phyloP scores from a whole-genome alignment of 1,140 invertebrate genomes.

The Neodiprion virginianus region DNA sequence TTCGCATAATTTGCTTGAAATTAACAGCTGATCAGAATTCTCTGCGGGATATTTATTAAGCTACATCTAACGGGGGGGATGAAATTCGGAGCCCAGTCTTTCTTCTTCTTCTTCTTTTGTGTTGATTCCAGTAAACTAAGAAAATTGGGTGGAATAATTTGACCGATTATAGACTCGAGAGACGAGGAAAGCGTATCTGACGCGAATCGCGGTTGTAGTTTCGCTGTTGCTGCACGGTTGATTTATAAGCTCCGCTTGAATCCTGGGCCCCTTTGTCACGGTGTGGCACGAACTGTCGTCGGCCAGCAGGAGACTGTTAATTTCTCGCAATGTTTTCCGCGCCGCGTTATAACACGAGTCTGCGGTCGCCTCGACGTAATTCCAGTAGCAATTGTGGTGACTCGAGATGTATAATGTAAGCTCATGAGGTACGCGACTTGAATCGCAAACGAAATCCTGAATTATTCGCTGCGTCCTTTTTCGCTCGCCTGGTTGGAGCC shows the following conservation, averaged over 20 bases:
- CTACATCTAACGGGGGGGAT: too few relatives aligned
- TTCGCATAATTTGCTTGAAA: too few relatives aligned
- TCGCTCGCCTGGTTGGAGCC: neutral
- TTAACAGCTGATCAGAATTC: too few relatives aligned
- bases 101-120: too few relatives aligned
- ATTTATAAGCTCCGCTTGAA: neutral
- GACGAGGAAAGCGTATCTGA: neutral
- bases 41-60: too few relatives aligned
- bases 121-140: too few relatives aligned
- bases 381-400: neutral
- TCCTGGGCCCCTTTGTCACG: neutral
- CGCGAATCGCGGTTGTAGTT: neutral
- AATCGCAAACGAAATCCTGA: neutral
- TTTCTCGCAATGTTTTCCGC: neutral
- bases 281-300: constrained; percentile 1
- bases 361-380: neutral
- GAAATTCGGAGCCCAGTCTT: too few relatives aligned
- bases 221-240: neutral
- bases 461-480: too few relatives aligned
- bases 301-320: neutral
- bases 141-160: too few relatives aligned
- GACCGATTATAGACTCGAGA: neutral
- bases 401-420: constrained; percentile 2
- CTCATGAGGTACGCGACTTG: constrained; percentile 2
- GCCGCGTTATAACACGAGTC: neutral